Base-by-base conservation (phyloP, 2,113 vertebrate genomes). In the Sclerurus mexicanus region DNA sequence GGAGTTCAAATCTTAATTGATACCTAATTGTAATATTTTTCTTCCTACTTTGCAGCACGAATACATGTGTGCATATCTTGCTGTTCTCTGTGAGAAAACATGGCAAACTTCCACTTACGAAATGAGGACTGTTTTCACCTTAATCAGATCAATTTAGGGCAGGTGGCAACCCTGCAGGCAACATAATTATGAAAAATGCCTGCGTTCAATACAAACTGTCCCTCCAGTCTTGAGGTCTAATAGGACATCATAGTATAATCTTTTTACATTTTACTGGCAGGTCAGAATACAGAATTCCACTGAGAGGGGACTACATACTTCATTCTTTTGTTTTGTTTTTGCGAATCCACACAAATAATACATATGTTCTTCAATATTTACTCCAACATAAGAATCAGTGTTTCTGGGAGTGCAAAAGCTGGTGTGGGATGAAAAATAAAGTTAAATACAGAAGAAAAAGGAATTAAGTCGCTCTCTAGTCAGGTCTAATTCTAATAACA, bases 81-180 rank as follows among this genome's bases (percentile, higher is more conserved):
- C 63, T 93, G 27, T 71, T 89, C 63, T 92, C 91, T 30, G 35
- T 68, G 52, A 86, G 47, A 56, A 82, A 89, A 94, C 49, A 77
- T 93, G 95, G 95, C 95, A 95, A 66, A 63, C 25, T 59, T 97
- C 91, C 90, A 83, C 72, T 92, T 85, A 24, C 35, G 95, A 97
- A 97, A 97, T 81, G 92, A 98, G 96, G 96, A 97, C 47, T 27
- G 72, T 60, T 98, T 98, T 97, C 95, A 96, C 98, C 33, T 73
- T 97, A 97, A 97, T 98, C 97, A 98, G 90, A 98, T 97, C 91
- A 96, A 97, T 98, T 98, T 86, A 98, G 97, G 97, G 94, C 98
- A 98, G 98, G 98, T 98, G 98, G 98, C 93, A 97, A 96, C 97
- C 95, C 97, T 91, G 96, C 94, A 96, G 98, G 98, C 94, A 96